Conservation (phyloP, 2,797 vertebrate genomes). For the Etheostoma nigrum region DNA sequence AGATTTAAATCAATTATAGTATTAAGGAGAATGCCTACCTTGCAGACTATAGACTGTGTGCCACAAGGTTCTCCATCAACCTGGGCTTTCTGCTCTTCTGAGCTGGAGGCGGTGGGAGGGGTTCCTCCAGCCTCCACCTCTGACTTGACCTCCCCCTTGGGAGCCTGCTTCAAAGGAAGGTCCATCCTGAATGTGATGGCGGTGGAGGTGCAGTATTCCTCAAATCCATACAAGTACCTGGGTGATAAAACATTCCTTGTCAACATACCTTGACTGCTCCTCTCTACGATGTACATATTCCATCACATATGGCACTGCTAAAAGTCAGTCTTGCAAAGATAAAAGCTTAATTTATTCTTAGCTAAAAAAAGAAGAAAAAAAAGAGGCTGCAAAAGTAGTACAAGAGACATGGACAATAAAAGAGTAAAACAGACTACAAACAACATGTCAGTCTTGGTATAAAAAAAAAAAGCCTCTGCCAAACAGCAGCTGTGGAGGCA, state of each 20-base stretch:
- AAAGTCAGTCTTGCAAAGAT: constrained; percentile 8
- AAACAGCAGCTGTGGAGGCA: constrained; percentile 1
- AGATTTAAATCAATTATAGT: not conserved
- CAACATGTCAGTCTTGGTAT: not conserved
- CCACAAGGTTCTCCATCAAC: constrained; percentile 62
- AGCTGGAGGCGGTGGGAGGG: constrained; percentile 31
- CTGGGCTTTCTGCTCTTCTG: constrained; percentile 72
- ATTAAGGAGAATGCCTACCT: constrained; percentile 66
- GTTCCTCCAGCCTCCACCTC: constrained; percentile 61
- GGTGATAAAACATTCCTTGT: constrained; percentile 24
- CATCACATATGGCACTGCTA: not conserved
- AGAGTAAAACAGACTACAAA: constrained; percentile 6
- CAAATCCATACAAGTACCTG: constrained; percentile 88
- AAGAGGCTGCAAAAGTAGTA: not conserved
- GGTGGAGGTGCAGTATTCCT: constrained; percentile 87
- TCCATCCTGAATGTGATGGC: constrained; percentile 87
- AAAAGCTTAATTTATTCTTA: not conserved
- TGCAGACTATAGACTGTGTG: constrained; percentile 59
- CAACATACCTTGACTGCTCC: constrained; percentile 7
- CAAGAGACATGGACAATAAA: constrained; percentile 4
- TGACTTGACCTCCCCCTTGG: constrained; percentile 73
- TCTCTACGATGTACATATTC: not conserved
- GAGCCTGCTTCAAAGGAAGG: constrained; percentile 82
- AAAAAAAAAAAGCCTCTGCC: constrained; percentile 6
- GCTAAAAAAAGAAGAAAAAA: not conserved